These are phyloP conservation scores for Onthophagus sagittarius DNA, from an alignment of 2,888 invertebrate genomes.

Conservation along the genomic window DNA sequence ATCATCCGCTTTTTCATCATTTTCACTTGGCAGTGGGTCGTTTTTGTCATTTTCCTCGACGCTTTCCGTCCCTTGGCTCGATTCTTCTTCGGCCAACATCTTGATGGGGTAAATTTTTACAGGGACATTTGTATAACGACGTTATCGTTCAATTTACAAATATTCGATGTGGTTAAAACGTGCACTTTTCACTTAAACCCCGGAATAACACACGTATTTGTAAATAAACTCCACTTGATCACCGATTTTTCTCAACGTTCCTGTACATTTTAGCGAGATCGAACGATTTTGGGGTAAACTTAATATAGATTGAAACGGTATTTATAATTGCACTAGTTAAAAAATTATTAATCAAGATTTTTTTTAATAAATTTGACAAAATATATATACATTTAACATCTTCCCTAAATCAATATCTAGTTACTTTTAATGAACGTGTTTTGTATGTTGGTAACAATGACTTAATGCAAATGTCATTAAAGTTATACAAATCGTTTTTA, in stretches of 20 bases:
- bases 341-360: background rate
- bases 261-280: background rate
- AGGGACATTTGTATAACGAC: background rate
- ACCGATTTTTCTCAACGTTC: background rate
- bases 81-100: background rate
- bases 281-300: background rate
- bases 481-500: no score
- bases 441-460: no score
- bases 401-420: conserved; percentile 28
- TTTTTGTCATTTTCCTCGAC: background rate
- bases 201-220: background rate
- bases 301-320: background rate
- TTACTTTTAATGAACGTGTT: conserved; percentile 15
- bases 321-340: background rate
- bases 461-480: no score
- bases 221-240: background rate
- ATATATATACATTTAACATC: conserved; percentile 18
- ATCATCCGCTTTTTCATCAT: background rate
- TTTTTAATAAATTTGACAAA: conserved; percentile 18
- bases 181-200: background rate
- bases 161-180: background rate
- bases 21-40: conserved; percentile 2
- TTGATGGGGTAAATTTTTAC: background rate
- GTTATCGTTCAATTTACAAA: background rate
- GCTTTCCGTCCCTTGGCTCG: conserved; percentile 1